Conservation (phyloP, 1,140 invertebrate species). For the Drosophila kohkoa region DNA sequence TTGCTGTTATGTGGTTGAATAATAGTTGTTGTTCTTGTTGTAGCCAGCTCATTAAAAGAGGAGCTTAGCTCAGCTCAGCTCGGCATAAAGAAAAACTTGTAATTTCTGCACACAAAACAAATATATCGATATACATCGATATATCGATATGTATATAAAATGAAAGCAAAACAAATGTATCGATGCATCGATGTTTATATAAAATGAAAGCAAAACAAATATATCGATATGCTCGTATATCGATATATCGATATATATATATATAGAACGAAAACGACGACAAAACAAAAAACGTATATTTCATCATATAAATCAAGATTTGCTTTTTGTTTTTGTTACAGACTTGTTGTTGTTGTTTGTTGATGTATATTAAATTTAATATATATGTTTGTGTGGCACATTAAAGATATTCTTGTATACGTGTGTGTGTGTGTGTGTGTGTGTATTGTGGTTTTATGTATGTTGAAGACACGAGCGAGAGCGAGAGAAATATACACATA, state of each 20-base stretch:
- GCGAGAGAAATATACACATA: not conserved
- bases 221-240: not conserved
- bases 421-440: not conserved
- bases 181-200: too few species aligned
- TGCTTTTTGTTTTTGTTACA: not conserved
- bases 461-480: not conserved
- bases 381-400: not conserved
- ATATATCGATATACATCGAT: not conserved
- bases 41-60: too few species aligned
- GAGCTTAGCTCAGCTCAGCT: not conserved
- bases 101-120: slow-evolving; percentile 25
- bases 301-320: slow-evolving; percentile 1
- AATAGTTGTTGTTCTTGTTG: too few species aligned
- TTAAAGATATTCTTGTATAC: not conserved
- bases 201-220: slow-evolving; percentile 14
- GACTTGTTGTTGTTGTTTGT: too few species aligned
- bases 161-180: slow-evolving; percentile 12
- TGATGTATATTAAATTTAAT: not conserved
- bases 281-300: slow-evolving; percentile 9
- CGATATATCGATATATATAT: too few species aligned
- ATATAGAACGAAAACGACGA: not conserved
- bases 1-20: too few species aligned
- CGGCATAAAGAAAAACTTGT: slow-evolving; percentile 26
- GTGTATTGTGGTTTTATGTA: not conserved
- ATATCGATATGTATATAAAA: too few species aligned